These are phyloP conservation scores for Rhabdomys pumilio DNA, from an alignment of 2,797 vertebrate genomes.

Conservation along the genomic window DNA sequence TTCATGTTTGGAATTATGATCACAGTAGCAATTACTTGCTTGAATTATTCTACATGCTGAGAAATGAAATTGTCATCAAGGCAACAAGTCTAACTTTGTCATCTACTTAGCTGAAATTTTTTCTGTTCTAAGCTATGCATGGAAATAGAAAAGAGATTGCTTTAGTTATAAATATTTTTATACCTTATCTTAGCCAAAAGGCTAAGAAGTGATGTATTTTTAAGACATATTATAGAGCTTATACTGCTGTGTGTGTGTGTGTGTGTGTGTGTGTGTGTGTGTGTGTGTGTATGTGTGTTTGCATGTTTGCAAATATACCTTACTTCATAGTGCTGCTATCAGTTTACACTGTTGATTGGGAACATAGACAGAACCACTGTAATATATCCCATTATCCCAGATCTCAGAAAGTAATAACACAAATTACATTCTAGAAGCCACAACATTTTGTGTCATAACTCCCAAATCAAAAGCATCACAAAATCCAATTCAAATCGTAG, in stretches of 20 bases:
- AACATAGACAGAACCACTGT: slow-evolving; percentile 53
- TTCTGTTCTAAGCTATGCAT: slow-evolving; percentile 54
- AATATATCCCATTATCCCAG: slow-evolving; percentile 44
- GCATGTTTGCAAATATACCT: slow-evolving; percentile 34
- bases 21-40: slow-evolving; percentile 63
- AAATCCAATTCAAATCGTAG: slow-evolving; percentile 59
- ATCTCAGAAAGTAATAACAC: slow-evolving; percentile 56
- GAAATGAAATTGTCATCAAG: slow-evolving; percentile 71
- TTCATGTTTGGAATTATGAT: slow-evolving; percentile 64
- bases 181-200: neutral
- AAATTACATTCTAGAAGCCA: slow-evolving; percentile 31
- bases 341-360: slow-evolving; percentile 46
- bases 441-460: slow-evolving; percentile 48
- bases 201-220: neutral
- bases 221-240: slow-evolving; percentile 36
- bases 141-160: slow-evolving; percentile 64
- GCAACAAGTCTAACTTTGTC: slow-evolving; percentile 71
- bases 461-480: slow-evolving; percentile 48
- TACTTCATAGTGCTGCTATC: slow-evolving; percentile 42
- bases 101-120: slow-evolving; percentile 45
- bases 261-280: neutral
- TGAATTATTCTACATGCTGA: slow-evolving; percentile 67
- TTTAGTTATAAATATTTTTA: slow-evolving; percentile 58
- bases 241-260: neutral
- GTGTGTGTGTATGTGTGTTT: neutral